These are phyloP conservation scores for Watersipora subatra DNA, from an alignment of 1,140 invertebrate species.

Conservation along the genomic window DNA sequence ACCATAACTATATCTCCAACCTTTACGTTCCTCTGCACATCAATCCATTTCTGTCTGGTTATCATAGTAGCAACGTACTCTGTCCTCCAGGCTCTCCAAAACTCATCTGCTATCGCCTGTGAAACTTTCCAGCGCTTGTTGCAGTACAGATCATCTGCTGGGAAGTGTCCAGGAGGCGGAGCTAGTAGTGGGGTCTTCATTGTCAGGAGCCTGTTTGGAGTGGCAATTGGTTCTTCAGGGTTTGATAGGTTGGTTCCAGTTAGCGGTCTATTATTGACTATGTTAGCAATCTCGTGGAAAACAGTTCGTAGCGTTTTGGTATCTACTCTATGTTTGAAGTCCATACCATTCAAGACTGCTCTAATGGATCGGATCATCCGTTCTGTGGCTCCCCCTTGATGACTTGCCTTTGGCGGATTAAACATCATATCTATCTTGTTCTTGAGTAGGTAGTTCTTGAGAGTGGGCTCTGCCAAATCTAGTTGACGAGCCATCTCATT, in stretches of 20 bases:
- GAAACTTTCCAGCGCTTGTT: not conserved
- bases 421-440: conserved; percentile 11
- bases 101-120: not conserved
- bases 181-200: not conserved
- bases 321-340: not conserved
- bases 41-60: not conserved
- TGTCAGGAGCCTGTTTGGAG: not conserved
- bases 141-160: not conserved
- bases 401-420: conserved; percentile 12
- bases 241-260: not conserved
- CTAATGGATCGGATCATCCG: not conserved
- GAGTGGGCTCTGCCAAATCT: conserved; percentile 3
- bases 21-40: not conserved
- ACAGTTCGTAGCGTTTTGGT: not conserved
- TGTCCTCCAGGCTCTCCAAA: conserved; percentile 1
- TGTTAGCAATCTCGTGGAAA: not conserved
- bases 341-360: not conserved
- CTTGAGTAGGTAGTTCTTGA: conserved; percentile 3
- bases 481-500: conserved; percentile 5
- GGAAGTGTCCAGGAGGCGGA: not conserved
- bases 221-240: not conserved
- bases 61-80: not conserved
- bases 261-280: conserved; percentile 2
- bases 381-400: conserved; percentile 12
- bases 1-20: not conserved